Evolutionary conservation across 1,140 invertebrate species (phyloP).

Genomic region (Nebria ingens): DNA sequence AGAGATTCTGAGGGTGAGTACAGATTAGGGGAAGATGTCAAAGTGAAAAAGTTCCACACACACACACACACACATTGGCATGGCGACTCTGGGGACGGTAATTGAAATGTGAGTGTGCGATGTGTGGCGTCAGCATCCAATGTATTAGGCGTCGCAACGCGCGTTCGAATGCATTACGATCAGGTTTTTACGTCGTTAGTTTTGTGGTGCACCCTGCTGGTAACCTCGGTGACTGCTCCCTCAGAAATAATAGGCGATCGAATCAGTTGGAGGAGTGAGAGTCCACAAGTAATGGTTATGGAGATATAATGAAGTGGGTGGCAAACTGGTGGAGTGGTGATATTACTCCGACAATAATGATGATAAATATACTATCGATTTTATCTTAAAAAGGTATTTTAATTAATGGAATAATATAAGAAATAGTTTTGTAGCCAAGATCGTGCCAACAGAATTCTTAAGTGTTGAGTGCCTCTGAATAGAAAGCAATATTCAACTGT

Average conservation of each 20-base stretch:
- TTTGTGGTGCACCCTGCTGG: background rate
- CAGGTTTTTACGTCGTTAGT: background rate
- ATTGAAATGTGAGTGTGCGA: slow-evolving; percentile 1
- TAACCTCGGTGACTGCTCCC: background rate
- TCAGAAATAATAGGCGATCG: background rate
- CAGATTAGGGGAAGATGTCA: background rate
- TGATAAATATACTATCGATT: no score
- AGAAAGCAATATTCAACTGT: no score
- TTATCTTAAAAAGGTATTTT: no score
- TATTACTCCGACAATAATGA: no score
- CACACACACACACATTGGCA: no score
- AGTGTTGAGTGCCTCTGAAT: no score
- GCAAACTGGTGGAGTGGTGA: no score
- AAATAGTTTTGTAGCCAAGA: no score
- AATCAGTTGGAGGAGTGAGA: background rate
- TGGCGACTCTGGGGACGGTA: background rate
- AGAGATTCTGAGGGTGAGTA: slow-evolving; percentile 4
- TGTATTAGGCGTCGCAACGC: background rate
- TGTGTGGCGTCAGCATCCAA: background rate
- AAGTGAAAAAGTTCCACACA: slow-evolving; percentile 4
- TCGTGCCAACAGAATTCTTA: no score
- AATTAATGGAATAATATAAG: no score
- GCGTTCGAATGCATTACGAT: background rate
- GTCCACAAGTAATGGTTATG: background rate
- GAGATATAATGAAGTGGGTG: background rate